A percentile compares a stretch with the other conserved stretches of the same genome.
Evolutionary conservation across 64 coral and sea anemone genomes (phyloP).

Genomic region (Hydrozoanthus tunicans): DNA sequence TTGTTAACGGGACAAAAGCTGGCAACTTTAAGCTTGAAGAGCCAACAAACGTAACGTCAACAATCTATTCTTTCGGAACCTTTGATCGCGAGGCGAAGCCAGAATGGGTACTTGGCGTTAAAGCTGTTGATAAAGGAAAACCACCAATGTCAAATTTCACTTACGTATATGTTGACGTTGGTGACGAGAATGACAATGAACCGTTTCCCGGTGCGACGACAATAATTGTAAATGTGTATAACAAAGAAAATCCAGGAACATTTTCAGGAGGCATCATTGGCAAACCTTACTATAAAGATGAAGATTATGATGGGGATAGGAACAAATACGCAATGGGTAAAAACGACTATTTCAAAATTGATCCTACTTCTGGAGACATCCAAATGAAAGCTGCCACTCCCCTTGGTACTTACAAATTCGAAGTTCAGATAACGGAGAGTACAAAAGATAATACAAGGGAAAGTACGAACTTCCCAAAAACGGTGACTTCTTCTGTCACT

Average conservation of each 20-base stretch:
- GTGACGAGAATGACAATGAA: constrained; percentile 68
- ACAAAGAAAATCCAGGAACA: constrained; percentile 46
- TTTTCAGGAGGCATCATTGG: constrained; percentile 82
- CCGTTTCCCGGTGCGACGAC: constrained; percentile 63
- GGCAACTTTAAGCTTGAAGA: constrained; percentile 41
- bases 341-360: constrained; percentile 59
- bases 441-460: neutral
- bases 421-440: constrained; percentile 25
- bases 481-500: constrained; percentile 60
- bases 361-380: constrained; percentile 64
- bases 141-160: constrained; percentile 56
- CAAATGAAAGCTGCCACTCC: constrained; percentile 45
- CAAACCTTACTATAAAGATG: constrained; percentile 77
- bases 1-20: constrained; percentile 47
- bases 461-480: constrained; percentile 56
- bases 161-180: constrained; percentile 71
- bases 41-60: constrained; percentile 35
- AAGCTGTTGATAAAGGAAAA: constrained; percentile 57
- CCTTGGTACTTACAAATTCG: constrained; percentile 44
- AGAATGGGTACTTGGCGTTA: constrained; percentile 60
- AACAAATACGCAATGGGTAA: constrained; percentile 65
- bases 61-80: constrained; percentile 41
- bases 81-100: constrained; percentile 62
- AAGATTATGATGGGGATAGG: constrained; percentile 68
- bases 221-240: constrained; percentile 80